Evolutionary conservation across 2,888 invertebrate species (phyloP).

Genomic region (Chymomyza caudatula): DNA sequence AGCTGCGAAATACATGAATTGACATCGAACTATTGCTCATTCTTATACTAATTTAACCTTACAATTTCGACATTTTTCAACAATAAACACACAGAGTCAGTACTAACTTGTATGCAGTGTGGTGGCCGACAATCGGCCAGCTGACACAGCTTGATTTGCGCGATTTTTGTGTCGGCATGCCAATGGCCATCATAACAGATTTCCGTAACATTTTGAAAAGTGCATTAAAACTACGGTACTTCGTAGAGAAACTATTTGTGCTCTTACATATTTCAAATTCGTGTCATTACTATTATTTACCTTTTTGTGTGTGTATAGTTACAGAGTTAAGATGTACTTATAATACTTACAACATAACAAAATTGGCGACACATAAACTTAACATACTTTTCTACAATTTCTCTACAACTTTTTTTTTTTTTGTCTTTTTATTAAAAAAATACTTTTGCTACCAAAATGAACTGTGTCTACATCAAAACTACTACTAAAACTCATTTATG

Average conservation of each 20-base stretch:
- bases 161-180: too few species aligned
- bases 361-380: neutral
- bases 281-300: neutral
- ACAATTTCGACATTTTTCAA: too few species aligned
- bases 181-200: too few species aligned
- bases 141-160: too few species aligned
- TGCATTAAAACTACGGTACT: neutral
- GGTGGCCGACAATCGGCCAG: too few species aligned
- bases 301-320: neutral
- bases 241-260: neutral
- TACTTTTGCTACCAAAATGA: neutral
- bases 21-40: too few species aligned
- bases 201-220: neutral
- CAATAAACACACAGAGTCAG: too few species aligned
- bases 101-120: too few species aligned
- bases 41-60: too few species aligned
- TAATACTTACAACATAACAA: neutral
- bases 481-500: slow-evolving; percentile 11
- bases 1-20: too few species aligned
- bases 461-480: neutral
- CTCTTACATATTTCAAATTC: neutral
- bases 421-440: neutral
- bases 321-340: neutral
- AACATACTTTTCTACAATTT: neutral
- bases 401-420: neutral